Base-by-base conservation (phyloP, 2,113 vertebrate species). In the Rhinichthys klamathensis region DNA sequence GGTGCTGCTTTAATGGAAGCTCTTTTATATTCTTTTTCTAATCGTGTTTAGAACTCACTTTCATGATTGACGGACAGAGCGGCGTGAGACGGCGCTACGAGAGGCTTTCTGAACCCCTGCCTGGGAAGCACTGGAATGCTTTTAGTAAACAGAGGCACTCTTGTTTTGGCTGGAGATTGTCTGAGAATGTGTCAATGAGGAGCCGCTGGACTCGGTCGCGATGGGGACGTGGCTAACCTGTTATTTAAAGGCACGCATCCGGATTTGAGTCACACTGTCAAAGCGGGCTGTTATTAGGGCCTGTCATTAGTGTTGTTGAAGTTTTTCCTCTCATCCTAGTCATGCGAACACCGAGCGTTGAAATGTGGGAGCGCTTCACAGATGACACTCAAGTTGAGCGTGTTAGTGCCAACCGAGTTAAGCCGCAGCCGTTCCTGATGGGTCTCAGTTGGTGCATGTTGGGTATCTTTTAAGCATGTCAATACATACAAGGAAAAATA, bases 311-410 rank as follows among this genome's bases (percentile, higher is more conserved):
- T 92, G 91, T 87, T 90, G 90, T 89, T 92, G 91, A 92, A 93
- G 93, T 92, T 88, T 92, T 92, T 87, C 88, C 89, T 91, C 92
- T 92, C 89, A 89, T 92, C 88, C 81, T 91, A 92, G 92, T 93
- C 91, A 91, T 92, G 89, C 90, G 85, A 89, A 91, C 90, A 81
- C 91, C 89, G 90, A 89, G 89, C 87, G 87, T 76, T 56, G 80
- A 92, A 90, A 93, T 87, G 89, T 90, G 90, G 90, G 27, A 38
- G 91, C 93, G 91, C 90, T 91, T 93, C 91, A 90, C 93, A 92
- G 94, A 92, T 93, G 94, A 94, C 94, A 93, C 91, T 93, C 94
- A 91, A 91, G 90, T 90, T 91, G 90, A 86, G 88, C 41, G 87
- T 91, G 93, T 93, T 92, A 91, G 91, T 12, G 82, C 87, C 80